phyloP scores from a whole-genome alignment of 37 sponge, comb jelly and placozoan species.

The Cliona cf. orientalis region DNA sequence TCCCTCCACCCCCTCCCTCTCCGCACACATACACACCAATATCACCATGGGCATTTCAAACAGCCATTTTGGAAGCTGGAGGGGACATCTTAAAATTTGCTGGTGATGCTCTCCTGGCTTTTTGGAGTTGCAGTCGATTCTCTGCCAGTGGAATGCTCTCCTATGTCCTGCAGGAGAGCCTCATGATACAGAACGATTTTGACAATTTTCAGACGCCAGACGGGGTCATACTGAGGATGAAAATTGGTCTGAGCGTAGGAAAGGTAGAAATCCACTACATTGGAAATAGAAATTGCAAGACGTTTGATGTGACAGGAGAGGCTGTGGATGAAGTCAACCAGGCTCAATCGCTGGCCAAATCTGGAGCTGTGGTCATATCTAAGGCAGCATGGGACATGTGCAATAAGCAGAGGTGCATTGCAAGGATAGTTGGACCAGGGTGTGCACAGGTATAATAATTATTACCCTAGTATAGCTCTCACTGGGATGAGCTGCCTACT shows the following conservation, averaged over 20 bases:
- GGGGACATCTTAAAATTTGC: slow-evolving; percentile 97
- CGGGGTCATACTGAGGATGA: slow-evolving; percentile 67
- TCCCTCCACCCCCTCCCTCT: not conserved
- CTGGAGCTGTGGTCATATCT: slow-evolving; percentile 86
- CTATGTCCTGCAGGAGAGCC: slow-evolving; percentile 62
- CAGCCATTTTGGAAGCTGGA: slow-evolving; percentile 73
- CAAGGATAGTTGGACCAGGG: slow-evolving; percentile 33
- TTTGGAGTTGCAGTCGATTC: slow-evolving; percentile 79
- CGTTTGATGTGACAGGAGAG: slow-evolving; percentile 82
- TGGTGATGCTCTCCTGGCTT: slow-evolving; percentile 91
- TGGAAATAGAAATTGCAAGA: slow-evolving; percentile 59
- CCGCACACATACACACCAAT: not conserved
- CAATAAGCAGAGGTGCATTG: slow-evolving; percentile 40
- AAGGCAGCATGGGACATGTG: slow-evolving; percentile 80
- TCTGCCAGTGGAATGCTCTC: slow-evolving; percentile 48
- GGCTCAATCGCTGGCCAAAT: slow-evolving; percentile 70
- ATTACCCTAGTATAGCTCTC: not conserved
- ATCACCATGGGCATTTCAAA: no score
- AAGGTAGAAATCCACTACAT: slow-evolving; percentile 63
- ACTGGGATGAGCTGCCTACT: no score
- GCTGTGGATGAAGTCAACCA: slow-evolving; percentile 87
- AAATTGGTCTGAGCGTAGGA: slow-evolving; percentile 83
- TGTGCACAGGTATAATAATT: slow-evolving; percentile 17
- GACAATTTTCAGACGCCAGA: slow-evolving; percentile 78
- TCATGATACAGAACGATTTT: slow-evolving; percentile 76